Conservation (phyloP, 2,888 invertebrate genomes). For the Adineta ricciae region DNA sequence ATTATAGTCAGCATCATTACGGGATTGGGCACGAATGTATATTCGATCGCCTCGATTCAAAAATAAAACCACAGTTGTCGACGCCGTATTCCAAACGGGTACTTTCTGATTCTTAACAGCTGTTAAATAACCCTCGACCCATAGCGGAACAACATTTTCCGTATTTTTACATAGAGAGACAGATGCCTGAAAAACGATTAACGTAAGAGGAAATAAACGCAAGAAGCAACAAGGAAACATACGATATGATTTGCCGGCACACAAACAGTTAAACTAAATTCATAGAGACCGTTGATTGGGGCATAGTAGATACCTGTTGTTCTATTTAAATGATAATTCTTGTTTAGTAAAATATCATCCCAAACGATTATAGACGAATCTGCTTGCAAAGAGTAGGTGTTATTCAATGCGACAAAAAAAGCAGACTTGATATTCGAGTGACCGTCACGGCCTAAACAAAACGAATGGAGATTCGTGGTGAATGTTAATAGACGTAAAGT, state of each 20-base stretch:
- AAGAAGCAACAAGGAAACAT: neutral
- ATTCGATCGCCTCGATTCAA: neutral
- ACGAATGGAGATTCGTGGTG: too few species aligned
- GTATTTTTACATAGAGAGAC: constrained; percentile 14
- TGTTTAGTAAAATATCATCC: constrained; percentile 19
- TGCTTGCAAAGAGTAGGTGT: neutral
- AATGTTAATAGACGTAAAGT: too few species aligned
- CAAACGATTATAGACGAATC: neutral
- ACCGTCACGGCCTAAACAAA: neutral
- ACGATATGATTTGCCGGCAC: constrained; percentile 11
- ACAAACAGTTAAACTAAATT: constrained; percentile 22
- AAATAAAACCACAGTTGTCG: constrained; percentile 5
- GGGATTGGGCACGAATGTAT: neutral
- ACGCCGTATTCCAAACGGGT: constrained; percentile 21
- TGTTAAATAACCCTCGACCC: constrained; percentile 14
- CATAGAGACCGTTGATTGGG: neutral
- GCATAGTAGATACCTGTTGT: neutral
- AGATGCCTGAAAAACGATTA: neutral
- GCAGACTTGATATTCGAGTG: neutral
- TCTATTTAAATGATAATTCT: neutral
- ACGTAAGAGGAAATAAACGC: neutral
- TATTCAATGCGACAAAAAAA: constrained; percentile 9
- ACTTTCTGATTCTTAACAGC: constrained; percentile 19
- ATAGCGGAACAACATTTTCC: neutral
- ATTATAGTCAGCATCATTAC: neutral